phyloP scores from a whole-genome alignment of 2,888 invertebrate genomes.

The Agrotis clavis region DNA sequence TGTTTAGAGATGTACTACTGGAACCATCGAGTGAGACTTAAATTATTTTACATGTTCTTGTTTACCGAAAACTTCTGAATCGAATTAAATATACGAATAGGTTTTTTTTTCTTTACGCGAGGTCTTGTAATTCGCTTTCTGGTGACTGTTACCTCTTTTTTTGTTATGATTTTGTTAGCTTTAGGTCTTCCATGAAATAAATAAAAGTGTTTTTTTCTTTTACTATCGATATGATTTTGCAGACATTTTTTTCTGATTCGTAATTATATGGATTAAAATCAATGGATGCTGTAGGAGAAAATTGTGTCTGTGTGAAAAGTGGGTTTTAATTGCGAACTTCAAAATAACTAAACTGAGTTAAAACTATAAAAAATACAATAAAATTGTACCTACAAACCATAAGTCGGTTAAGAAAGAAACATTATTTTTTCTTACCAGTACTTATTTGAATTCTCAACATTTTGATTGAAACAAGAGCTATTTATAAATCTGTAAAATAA shows the following conservation, averaged over 20 bases:
- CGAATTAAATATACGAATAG: background rate
- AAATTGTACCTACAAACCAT: too few relatives aligned
- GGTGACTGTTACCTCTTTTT: too few relatives aligned
- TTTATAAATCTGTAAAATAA: background rate
- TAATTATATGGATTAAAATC: too few relatives aligned
- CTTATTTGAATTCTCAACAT: background rate
- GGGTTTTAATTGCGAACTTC: background rate
- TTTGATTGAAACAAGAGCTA: background rate
- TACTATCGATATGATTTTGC: too few relatives aligned
- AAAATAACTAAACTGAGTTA: background rate
- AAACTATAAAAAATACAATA: background rate
- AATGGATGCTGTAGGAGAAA: too few relatives aligned
- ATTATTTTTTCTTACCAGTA: background rate
- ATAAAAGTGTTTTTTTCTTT: too few relatives aligned
- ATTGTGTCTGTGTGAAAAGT: too few relatives aligned
- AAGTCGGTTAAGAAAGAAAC: too few relatives aligned
- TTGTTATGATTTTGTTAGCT: too few relatives aligned
- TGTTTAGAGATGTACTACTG: slow-evolving; percentile 14
- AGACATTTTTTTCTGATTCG: too few relatives aligned
- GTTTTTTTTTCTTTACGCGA: background rate
- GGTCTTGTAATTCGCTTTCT: too few relatives aligned
- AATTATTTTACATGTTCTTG: slow-evolving; percentile 7
- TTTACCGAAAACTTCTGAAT: background rate
- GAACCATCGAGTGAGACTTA: slow-evolving; percentile 3
- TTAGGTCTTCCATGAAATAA: too few relatives aligned